These are phyloP conservation scores for Oceanites oceanicus DNA, from an alignment of 2,113 vertebrate genomes.

Conservation along the genomic window DNA sequence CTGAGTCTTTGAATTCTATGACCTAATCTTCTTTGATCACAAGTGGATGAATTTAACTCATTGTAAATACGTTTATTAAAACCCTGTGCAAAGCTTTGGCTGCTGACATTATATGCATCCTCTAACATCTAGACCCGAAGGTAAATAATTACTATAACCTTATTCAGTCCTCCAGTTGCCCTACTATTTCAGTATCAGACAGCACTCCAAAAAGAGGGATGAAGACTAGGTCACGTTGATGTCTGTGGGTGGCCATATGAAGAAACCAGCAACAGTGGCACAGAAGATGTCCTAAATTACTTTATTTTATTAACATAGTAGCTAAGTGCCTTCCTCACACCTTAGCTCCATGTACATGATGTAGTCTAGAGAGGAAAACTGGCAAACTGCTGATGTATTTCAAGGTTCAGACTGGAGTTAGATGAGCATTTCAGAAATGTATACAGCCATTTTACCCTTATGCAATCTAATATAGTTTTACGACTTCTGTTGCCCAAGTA, in stretches of 20 bases:
- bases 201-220: background rate
- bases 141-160: background rate
- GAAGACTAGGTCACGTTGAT: fast-evolving
- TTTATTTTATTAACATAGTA: background rate
- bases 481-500: background rate
- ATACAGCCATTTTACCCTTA: background rate
- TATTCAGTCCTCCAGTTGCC: background rate
- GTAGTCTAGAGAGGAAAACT: background rate
- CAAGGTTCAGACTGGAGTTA: background rate
- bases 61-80: background rate
- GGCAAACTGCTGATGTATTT: background rate
- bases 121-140: background rate
- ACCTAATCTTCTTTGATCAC: background rate
- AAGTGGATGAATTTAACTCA: background rate
- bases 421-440: background rate
- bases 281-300: background rate
- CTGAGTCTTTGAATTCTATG: background rate
- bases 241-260: background rate
- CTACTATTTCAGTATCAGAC: background rate
- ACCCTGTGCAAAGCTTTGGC: background rate
- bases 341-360: background rate
- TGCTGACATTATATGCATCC: background rate
- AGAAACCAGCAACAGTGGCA: background rate
- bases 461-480: background rate
- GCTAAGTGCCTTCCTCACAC: background rate